Evolutionary conservation across 2,113 vertebrate genomes (phyloP), one percentile per base, ranked within the genome.

Genomic region (Phalacrocorax aristotelis): DNA sequence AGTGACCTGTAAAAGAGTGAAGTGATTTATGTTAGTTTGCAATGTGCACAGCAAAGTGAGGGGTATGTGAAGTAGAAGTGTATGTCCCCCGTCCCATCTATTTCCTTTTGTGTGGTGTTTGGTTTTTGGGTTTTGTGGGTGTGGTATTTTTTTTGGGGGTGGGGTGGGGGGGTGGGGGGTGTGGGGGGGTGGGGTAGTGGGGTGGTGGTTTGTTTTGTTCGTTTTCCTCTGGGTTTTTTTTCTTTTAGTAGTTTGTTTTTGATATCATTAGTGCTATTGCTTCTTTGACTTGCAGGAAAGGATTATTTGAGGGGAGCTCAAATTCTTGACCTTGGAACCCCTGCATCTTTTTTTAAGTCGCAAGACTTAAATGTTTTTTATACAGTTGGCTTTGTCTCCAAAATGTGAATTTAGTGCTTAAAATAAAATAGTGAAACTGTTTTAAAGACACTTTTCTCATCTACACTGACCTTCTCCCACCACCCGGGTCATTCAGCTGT

Each of bases 401-500:
- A 79, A 87, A 85, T 36, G 32, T 29, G 49, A 65, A 32, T 72
- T 80, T 66, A 32, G 18, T 72, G 4, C 54, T 57, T 85, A 68
- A 91, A 91, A 78, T 36, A 29, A 78, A 66, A 29, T 46, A 70
- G 40, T 57, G 40, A 78, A 69, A 34, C 32, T 79, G 42, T 79
- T 89, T 82, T 78, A 44, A 96, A 80, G 49, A 32, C 10, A 91
- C 4, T 42, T 84, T 89, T 77, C 54, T 86, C 44, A 26, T 95
- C 68, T 74, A 1, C 6, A 2, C 49, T 93, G 95, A 92, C 90
- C 85, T 91, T 79, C 93, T 96, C 90, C 85, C 79, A 83, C 90
- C 66, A 83, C 48, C 18, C 8, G 62, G 58, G 93, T 96, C 82
- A 6, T 64, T 95, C 88, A 93, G 88, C 90, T 95, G 93, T 61